phyloP scores from a whole-genome alignment of 1,140 invertebrate genomes.

The Anastatus disparis region DNA sequence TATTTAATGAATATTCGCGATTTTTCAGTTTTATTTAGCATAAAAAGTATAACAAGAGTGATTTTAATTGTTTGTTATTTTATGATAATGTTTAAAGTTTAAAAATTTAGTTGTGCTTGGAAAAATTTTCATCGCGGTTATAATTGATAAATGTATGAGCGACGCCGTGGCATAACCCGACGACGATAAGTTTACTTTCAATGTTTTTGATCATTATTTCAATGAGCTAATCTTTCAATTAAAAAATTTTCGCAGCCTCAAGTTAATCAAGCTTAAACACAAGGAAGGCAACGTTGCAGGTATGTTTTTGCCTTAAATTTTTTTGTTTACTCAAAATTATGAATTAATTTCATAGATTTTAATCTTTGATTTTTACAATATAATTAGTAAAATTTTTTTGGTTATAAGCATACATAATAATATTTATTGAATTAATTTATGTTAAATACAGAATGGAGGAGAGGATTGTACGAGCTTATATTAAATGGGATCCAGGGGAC shows the following conservation, averaged over 20 bases:
- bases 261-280: conserved; percentile 64
- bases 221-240: conserved; percentile 59
- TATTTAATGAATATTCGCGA: not conserved
- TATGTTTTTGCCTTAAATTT: conserved; percentile 46
- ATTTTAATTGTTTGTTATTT: not conserved
- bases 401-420: too few species aligned
- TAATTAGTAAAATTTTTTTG: too few species aligned
- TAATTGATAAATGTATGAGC: conserved; percentile 41
- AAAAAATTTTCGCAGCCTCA: conserved; percentile 66
- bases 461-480: conserved; percentile 72
- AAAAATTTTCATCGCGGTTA: conserved; percentile 43
- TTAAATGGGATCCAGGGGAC: conserved; percentile 75
- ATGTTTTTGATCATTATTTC: conserved; percentile 3
- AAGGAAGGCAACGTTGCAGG: conserved; percentile 65
- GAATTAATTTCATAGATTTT: too few species aligned
- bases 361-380: too few species aligned
- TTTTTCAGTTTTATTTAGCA: not conserved
- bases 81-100: not conserved
- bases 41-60: not conserved
- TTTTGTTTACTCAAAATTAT: too few species aligned
- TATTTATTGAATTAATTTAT: too few species aligned
- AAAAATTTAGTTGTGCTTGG: not conserved
- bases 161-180: not conserved
- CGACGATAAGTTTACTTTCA: conserved; percentile 43
- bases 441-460: conserved; percentile 61